phyloP scores from a whole-genome alignment of 2,797 vertebrate genomes.

The Prionace glauca region DNA sequence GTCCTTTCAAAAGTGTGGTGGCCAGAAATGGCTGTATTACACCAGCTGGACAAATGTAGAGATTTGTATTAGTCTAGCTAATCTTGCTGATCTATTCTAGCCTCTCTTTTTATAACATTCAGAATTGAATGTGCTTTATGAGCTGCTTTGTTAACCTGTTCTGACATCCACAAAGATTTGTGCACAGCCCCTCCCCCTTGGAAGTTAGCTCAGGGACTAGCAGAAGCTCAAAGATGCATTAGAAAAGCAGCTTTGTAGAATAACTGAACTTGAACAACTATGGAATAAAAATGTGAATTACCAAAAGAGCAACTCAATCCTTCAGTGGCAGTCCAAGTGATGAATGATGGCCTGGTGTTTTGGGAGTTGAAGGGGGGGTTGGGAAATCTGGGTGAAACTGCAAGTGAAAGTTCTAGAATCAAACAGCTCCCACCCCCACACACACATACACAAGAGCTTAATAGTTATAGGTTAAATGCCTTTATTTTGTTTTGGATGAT shows the following conservation, averaged over 20 bases:
- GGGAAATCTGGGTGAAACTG: background rate
- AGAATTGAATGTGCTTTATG: background rate
- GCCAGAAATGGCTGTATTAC: background rate
- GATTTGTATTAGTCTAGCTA: too few species aligned
- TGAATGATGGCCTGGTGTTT: background rate
- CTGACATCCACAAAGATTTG: background rate
- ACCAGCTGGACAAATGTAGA: background rate
- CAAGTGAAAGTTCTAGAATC: background rate
- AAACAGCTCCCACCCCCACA: too few species aligned
- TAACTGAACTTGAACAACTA: background rate
- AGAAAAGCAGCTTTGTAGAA: background rate
- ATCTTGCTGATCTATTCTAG: too few species aligned
- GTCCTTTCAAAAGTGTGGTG: background rate
- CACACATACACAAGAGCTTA: background rate
- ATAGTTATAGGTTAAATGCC: background rate
- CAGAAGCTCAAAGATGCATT: background rate
- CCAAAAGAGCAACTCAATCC: background rate
- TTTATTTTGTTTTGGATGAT: background rate
- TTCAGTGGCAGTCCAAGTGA: background rate
- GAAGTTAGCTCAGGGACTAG: background rate
- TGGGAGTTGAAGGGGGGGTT: background rate
- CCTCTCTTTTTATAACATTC: background rate
- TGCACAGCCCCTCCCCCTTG: background rate
- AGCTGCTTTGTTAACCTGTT: too few species aligned
- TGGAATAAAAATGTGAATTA: background rate